Conservation (phyloP, 2,113 vertebrate species). For the Pygoscelis adeliae region DNA sequence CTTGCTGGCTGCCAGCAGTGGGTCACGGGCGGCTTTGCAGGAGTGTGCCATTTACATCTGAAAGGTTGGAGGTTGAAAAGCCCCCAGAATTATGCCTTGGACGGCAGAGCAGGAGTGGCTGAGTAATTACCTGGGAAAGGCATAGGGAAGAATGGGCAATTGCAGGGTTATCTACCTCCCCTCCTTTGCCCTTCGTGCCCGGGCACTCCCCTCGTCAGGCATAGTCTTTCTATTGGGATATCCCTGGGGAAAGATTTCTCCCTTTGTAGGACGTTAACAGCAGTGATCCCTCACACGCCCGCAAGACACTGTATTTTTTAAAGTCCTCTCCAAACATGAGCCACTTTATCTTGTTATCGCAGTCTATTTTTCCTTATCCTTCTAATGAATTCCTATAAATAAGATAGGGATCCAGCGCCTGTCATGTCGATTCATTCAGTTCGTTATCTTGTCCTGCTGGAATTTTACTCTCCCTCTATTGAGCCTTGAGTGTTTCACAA, state of each 20-base stretch:
- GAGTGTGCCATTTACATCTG: not conserved
- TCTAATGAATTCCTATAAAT: constrained; percentile 59
- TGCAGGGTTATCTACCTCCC: not conserved
- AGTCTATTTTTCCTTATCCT: not conserved
- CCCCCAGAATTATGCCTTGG: not conserved
- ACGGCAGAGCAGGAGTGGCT: not conserved
- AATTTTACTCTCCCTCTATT: constrained; percentile 24
- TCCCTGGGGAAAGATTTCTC: not conserved
- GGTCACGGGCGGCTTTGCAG: not conserved
- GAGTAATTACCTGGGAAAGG: not conserved
- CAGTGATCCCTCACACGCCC: not conserved
- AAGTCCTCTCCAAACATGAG: not conserved
- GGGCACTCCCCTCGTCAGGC: not conserved
- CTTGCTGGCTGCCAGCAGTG: not conserved
- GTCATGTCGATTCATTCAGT: constrained; percentile 27
- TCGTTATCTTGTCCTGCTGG: constrained; percentile 46
- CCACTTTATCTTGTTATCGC: not conserved
- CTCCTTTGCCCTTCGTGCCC: not conserved
- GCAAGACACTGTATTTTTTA: not conserved
- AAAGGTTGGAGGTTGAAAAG: not conserved
- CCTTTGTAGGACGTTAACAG: not conserved
- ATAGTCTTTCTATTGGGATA: not conserved
- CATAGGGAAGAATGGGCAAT: not conserved
- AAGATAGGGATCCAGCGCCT: constrained; percentile 31
- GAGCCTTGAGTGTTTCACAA: constrained; percentile 20